Evolutionary conservation across 2,113 vertebrate species (phyloP).

Genomic region (Chitala chitala): DNA sequence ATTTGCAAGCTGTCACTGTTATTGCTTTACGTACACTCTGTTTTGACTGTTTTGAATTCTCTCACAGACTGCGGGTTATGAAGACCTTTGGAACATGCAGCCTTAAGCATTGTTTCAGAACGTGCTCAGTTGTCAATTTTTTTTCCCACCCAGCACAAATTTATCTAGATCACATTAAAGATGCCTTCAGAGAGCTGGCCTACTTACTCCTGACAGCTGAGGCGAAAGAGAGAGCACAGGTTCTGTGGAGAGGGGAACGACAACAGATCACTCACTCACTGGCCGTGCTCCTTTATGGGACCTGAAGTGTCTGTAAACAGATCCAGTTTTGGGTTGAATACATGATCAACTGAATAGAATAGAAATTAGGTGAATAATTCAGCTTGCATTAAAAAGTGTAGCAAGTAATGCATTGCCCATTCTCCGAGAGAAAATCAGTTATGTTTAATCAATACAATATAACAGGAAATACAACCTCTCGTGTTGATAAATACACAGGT

Average conservation of each 20-base stretch:
- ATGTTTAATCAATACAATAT: constrained; percentile 18
- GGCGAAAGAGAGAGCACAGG: constrained; percentile 22
- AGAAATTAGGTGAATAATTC: constrained; percentile 55
- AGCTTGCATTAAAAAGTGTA: constrained; percentile 44
- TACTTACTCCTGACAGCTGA: constrained; percentile 36
- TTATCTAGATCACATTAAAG: constrained; percentile 30
- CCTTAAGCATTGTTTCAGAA: not conserved
- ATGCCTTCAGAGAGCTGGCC: constrained; percentile 34
- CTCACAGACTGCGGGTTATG: not conserved
- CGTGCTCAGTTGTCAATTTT: not conserved
- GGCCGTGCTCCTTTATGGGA: not conserved
- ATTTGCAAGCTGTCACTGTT: no score
- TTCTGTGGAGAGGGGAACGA: not conserved
- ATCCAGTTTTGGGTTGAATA: constrained; percentile 33
- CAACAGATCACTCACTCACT: constrained; percentile 11
- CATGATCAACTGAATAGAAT: constrained; percentile 40
- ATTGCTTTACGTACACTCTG: no score
- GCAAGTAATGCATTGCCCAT: constrained; percentile 43
- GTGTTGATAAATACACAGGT: no score
- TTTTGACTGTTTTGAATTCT: not conserved
- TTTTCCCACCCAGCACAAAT: constrained; percentile 19
- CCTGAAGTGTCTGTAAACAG: constrained; percentile 8
- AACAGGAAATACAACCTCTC: not conserved
- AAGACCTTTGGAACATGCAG: not conserved
- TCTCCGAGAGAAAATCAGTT: constrained; percentile 26